Conservation (phyloP, 2,888 invertebrate genomes). For the Ametastegia equiseti region DNA sequence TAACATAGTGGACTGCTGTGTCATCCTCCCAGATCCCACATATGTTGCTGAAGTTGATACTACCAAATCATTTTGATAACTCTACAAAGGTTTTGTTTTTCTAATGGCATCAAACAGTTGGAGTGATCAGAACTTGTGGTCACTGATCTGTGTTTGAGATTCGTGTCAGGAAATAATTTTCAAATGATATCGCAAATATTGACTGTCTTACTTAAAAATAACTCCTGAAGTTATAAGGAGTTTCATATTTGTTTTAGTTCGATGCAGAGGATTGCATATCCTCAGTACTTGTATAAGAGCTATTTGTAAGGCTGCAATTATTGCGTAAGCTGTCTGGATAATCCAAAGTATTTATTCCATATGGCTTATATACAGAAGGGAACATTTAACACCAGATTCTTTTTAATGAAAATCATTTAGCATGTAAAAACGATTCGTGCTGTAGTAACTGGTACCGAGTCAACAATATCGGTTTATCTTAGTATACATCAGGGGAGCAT, state of each 20-base stretch:
- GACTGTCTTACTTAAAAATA: background rate
- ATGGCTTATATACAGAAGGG: background rate
- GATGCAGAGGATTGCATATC: background rate
- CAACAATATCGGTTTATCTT: background rate
- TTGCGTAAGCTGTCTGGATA: background rate
- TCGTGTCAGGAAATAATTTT: background rate
- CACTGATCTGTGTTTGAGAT: no score
- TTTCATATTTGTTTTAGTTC: background rate
- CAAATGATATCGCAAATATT: background rate
- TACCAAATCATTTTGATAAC: no score
- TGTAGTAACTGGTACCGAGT: background rate
- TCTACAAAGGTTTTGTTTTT: no score
- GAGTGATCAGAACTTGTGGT: background rate
- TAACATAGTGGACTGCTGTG: background rate
- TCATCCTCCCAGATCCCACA: background rate
- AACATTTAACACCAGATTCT: background rate
- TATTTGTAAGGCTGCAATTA: background rate
- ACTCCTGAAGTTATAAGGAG: background rate
- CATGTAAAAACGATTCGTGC: background rate
- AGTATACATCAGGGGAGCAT: background rate
- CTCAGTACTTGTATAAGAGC: background rate
- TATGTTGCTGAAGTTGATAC: background rate
- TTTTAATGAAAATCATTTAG: background rate
- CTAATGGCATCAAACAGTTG: background rate
- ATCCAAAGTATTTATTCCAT: background rate